Evolutionary conservation across 2,888 invertebrate species (phyloP).

Genomic region (Stenotaenia linearis): DNA sequence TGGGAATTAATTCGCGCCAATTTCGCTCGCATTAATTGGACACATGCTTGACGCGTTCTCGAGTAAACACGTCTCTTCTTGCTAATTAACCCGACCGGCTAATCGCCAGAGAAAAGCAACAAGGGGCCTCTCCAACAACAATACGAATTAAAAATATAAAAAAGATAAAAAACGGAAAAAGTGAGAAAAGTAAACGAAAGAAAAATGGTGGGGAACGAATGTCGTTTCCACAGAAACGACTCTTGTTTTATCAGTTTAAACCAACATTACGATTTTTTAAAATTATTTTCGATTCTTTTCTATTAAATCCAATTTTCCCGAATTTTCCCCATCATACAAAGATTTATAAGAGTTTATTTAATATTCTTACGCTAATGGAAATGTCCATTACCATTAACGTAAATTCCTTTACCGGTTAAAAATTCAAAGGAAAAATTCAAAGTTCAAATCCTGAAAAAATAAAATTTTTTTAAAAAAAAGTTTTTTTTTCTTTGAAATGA

Average conservation of each 20-base stretch:
- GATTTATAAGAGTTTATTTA: neutral
- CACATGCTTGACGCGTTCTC: conserved; percentile 26
- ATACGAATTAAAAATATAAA: conserved; percentile 5
- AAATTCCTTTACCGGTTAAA: conserved; percentile 5
- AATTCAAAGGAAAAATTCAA: neutral
- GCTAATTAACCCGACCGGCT: conserved; percentile 26
- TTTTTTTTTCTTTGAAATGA: neutral
- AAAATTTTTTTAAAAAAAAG: neutral
- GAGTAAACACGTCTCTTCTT: conserved; percentile 23
- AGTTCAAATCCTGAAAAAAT: neutral
- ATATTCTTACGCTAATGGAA: neutral
- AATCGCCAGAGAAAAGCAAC: conserved; percentile 26
- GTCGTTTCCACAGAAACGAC: neutral
- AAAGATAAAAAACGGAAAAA: neutral
- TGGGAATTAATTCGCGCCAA: conserved; percentile 26
- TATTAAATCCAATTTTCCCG: no score
- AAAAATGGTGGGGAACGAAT: neutral
- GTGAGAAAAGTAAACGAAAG: neutral
- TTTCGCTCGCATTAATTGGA: conserved; percentile 26
- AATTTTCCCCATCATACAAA: no score
- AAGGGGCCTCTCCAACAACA: conserved; percentile 26
- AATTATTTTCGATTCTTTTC: no score
- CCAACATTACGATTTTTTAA: no score
- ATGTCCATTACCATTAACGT: neutral
- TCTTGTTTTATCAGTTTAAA: neutral